Evolutionary conservation across 2,113 vertebrate species (phyloP), one percentile per base, ranked within the genome.

Genomic region (Nothocercus julius): DNA sequence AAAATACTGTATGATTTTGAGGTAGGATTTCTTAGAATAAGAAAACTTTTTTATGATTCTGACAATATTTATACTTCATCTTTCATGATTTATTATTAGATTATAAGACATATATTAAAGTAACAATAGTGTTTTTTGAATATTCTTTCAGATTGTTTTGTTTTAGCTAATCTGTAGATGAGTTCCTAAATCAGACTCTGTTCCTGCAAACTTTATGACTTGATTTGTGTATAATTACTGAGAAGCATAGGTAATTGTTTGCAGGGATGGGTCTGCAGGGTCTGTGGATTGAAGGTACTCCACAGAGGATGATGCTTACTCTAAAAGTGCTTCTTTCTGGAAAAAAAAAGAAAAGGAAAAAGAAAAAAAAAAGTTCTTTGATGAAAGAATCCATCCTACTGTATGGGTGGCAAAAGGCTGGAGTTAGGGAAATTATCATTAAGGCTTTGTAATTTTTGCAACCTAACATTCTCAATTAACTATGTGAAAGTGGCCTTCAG

Each of bases 401-500:
- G 12, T 73, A 70, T 79, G 61, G 59, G 44, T 78, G 93, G 88
- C n/a, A 73, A 18, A 63, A 90, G 36, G 75, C 21, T 89, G 82
- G 79, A 47, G 54, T 49, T 77, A 79, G 22, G 42, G 24, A 95
- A 97, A 80, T 79, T 70, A 56, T 42, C 58, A 63, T 78, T 82
- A 89, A 92, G 82, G 88, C 56, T 96, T 87, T 97, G 78, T 96
- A 93, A 95, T 91, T 80, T 93, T 96, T 94, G 66, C 78, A 95
- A 70, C 82, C 83, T 91, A 92, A 73, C 59, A 82, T 91, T 96
- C 96, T 85, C 84, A 95, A 63, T 93, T 85, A 93, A 96, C 17
- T 94, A 91, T 88, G 90, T 97, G 92, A 95, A 98, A 97, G 96
- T 97, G 97, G 94, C 98, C 98, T 98, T 98, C 96, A 97, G 90